Percentiles rank a stretch among this genome's conserved stretches.
phyloP scores from a whole-genome alignment of 1,140 invertebrate species.

The Bombus waltoni region DNA sequence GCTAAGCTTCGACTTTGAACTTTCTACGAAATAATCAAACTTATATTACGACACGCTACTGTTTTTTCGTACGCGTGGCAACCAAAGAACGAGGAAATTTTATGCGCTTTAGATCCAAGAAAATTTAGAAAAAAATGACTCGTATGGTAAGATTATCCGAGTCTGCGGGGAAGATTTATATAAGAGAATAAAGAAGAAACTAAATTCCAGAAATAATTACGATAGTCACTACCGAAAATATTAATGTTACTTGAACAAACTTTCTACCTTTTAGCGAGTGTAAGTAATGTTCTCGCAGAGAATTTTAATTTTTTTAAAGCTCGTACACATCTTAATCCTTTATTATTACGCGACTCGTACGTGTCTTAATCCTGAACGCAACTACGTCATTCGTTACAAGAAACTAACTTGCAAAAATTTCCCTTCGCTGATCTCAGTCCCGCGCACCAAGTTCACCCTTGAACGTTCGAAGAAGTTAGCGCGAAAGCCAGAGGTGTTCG shows the following conservation, averaged over 20 bases:
- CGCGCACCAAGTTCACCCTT: background rate
- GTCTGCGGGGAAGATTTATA: no score
- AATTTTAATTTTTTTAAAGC: no score
- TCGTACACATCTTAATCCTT: background rate
- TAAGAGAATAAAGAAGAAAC: no score
- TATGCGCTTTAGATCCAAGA: no score
- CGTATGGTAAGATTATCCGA: no score
- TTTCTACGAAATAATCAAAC: background rate
- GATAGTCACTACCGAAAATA: no score
- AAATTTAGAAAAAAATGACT: no score
- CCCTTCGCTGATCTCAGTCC: background rate
- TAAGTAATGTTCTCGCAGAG: no score
- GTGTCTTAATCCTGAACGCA: no score
- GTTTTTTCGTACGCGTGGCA: background rate
- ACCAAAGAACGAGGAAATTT: background rate
- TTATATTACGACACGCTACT: background rate
- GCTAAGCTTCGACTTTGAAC: background rate
- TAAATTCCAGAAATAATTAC: no score
- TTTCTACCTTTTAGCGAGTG: no score
- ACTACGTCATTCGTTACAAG: background rate
- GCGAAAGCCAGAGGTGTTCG: background rate
- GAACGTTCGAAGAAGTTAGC: conserved; percentile 12
- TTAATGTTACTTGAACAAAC: no score
- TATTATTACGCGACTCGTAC: background rate
- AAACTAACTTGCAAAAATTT: background rate